A percentile compares a stretch with the other conserved stretches of the same genome.
phyloP scores from a whole-genome alignment of 64 coral and sea anemone genomes.

The Actinia tenebrosa region DNA sequence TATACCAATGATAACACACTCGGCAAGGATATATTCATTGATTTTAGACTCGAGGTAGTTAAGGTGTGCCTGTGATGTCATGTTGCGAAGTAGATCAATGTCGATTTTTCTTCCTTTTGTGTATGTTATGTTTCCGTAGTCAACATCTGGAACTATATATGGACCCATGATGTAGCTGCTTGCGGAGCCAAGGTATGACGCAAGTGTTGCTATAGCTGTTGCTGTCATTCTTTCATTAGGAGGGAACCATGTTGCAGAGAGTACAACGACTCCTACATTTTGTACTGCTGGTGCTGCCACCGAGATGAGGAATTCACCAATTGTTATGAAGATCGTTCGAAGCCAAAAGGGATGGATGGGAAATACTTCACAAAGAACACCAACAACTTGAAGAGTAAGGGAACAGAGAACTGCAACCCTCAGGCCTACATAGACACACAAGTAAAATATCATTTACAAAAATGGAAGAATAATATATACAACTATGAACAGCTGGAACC shows the following conservation, averaged over 20 bases:
- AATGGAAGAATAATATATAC: background rate
- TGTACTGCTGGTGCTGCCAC: constrained; percentile 83
- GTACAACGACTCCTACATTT: constrained; percentile 78
- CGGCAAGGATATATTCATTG: constrained; percentile 76
- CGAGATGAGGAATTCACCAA: constrained; percentile 77
- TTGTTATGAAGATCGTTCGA: constrained; percentile 65
- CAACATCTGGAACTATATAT: constrained; percentile 82
- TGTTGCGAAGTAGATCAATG: constrained; percentile 65
- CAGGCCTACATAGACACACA: constrained; percentile 41
- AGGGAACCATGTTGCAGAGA: constrained; percentile 90
- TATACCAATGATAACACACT: constrained; percentile 61
- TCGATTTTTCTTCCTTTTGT: constrained; percentile 63
- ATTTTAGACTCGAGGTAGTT: constrained; percentile 69
- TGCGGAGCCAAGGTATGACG: constrained; percentile 74
- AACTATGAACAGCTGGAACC: too few species aligned
- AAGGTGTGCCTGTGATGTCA: constrained; percentile 49
- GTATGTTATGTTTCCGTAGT: constrained; percentile 75
- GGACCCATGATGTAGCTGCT: constrained; percentile 80
- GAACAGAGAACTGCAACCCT: constrained; percentile 70
- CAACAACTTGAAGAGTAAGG: constrained; percentile 55
- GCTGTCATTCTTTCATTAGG: constrained; percentile 85
- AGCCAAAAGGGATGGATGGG: constrained; percentile 26
- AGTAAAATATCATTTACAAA: background rate
- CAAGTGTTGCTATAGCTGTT: constrained; percentile 84
- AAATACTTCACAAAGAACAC: constrained; percentile 62